Base-by-base conservation (phyloP, 2,888 invertebrate genomes). In the Ligdia adustata region DNA sequence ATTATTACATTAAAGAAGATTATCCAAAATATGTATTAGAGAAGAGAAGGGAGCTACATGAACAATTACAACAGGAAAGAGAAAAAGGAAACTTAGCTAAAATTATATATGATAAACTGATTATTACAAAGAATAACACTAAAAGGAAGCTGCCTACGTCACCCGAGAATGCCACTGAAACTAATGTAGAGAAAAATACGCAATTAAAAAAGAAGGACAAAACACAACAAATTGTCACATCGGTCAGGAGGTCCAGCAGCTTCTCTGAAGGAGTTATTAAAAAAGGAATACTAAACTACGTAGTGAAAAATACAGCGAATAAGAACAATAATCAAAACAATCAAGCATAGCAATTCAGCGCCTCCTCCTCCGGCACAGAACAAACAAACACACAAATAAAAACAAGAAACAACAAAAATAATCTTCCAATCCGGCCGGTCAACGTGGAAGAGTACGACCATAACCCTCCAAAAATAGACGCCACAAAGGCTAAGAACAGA, bases 1-100 rank as follows among this genome's bases (percentile, higher is more conserved):
- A 9, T 13, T 45, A 26, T 9, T 45, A 45, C 6, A 12, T 45
- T 1, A 45, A 45, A 26, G 44, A 45, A 38, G 44, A 45, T 12
- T 45, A 11, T 13, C 44, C 44, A 12, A 32, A 32, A 37, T 16
- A 44, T n/a, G 31, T 44, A n/a, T 12, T 37, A 14, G 37, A 44
- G 11, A 44, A 44, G 18, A 22, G 44, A 12, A 45, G 15, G 20
- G 39, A 39, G 9, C n/a, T 39, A 29, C 39, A 39, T 26, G 44
- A 45, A 24, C 37, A 45, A 13, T 3, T 38, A 5, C 13, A 32
- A 26, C 9, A 11, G 7, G 42, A 35, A 9, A 27, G 6, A 34
- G 42, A 42, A 12, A 42, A 34, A 13, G 42, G 42, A 34, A 42
- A 43, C 9, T 9, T 5, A 4, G 35, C 35, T 11, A 29, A 2